Evolutionary conservation across 2,113 vertebrate genomes (phyloP).

Genomic region (Mesembrinibis cayennensis): DNA sequence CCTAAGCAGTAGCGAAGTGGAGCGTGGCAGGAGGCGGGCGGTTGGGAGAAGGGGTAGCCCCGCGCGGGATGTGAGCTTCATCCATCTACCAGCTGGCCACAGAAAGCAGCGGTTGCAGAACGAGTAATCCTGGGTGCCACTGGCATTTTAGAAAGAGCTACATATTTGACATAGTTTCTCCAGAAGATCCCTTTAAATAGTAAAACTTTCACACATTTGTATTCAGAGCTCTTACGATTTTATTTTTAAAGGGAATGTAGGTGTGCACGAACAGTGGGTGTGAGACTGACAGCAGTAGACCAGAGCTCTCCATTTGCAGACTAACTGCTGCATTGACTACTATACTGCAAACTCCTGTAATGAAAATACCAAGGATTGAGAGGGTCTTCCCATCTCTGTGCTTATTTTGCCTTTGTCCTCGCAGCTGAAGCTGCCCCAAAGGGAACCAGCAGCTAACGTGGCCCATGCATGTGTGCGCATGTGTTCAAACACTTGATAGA

Average conservation of each 20-base stretch:
- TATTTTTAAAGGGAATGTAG: conserved; percentile 56
- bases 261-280: neutral
- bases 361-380: neutral
- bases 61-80: rapidly evolving
- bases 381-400: neutral
- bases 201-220: conserved; percentile 35
- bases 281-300: conserved; percentile 64
- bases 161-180: conserved; percentile 37
- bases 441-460: neutral
- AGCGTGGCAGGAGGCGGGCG: neutral
- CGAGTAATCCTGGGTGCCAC: neutral
- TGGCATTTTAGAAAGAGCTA: neutral
- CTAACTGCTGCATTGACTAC: conserved; percentile 12
- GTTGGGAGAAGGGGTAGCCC: neutral
- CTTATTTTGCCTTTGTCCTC: neutral
- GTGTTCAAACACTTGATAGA: neutral
- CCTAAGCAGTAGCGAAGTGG: neutral
- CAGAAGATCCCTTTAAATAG: conserved; percentile 54
- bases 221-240: conserved; percentile 33
- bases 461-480: neutral
- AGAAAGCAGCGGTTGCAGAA: neutral
- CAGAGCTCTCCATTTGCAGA: conserved; percentile 38
- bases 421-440: neutral
- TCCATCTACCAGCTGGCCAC: neutral
- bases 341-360: neutral